phyloP scores from a whole-genome alignment of 2,797 vertebrate genomes.

The Hapalemur alaotrensis region DNA sequence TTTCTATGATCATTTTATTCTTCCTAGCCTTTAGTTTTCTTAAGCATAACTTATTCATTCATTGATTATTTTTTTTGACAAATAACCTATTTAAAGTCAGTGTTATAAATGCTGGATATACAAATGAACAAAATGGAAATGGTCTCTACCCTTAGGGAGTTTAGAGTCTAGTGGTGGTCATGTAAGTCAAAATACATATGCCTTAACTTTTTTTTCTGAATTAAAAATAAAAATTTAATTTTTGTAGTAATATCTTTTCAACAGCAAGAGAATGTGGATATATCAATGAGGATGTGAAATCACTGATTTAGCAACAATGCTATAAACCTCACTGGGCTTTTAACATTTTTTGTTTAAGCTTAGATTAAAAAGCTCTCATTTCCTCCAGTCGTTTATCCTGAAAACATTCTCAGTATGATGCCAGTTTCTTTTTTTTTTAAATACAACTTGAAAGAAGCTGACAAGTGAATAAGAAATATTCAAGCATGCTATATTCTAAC shows the following conservation, averaged over 20 bases:
- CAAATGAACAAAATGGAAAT: neutral
- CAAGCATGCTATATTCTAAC: slow-evolving; percentile 60
- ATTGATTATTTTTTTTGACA: neutral
- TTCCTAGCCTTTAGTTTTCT: neutral
- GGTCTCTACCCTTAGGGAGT: neutral
- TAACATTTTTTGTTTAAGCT: slow-evolving; percentile 58
- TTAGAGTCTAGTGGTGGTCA: neutral
- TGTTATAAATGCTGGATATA: neutral
- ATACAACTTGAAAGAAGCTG: slow-evolving; percentile 68
- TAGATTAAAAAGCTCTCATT: slow-evolving; percentile 61
- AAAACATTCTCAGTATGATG: slow-evolving; percentile 61
- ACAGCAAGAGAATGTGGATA: neutral
- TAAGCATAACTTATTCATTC: neutral
- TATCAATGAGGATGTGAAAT: slow-evolving; percentile 15
- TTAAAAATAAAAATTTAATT: neutral
- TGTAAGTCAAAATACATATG: neutral
- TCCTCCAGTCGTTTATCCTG: slow-evolving; percentile 49
- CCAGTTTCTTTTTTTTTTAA: slow-evolving; percentile 34
- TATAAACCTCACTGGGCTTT: slow-evolving; percentile 54
- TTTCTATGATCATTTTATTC: neutral
- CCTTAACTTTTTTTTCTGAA: neutral
- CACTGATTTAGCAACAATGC: slow-evolving; percentile 21
- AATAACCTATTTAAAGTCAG: neutral
- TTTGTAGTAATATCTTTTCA: slow-evolving; percentile 8
- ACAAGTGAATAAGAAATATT: slow-evolving; percentile 76